Conservation (phyloP, 2,797 vertebrate genomes). For the Xiphophorus birchmanni region DNA sequence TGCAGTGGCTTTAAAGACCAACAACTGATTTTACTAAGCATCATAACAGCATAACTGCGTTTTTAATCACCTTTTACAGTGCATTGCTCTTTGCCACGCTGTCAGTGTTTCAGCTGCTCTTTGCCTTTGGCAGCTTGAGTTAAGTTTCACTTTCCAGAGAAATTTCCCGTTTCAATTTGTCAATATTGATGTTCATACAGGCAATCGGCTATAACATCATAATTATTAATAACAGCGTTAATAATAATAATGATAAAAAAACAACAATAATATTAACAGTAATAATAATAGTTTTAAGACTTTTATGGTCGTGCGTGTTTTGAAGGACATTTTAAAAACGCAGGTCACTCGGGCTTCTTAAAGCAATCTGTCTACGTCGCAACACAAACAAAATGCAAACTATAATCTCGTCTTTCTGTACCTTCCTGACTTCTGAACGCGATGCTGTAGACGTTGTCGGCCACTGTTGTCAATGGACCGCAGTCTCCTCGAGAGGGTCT, state of each 20-base stretch:
- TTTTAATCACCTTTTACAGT: neutral
- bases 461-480: neutral
- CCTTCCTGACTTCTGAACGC: neutral
- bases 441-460: neutral
- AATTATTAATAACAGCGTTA: no score
- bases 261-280: neutral
- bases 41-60: neutral
- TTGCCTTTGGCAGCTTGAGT: neutral
- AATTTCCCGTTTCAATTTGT: neutral
- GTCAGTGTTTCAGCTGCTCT: neutral
- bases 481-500: no score
- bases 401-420: neutral
- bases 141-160: neutral
- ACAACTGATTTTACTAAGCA: neutral
- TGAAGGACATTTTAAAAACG: neutral
- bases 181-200: neutral
- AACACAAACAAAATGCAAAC: neutral
- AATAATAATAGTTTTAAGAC: neutral
- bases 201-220: no score
- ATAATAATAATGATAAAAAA: no score
- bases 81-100: neutral
- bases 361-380: neutral
- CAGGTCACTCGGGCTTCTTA: neutral
- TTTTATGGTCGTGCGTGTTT: neutral
- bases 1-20: neutral